Evolutionary conservation across 2,888 invertebrate genomes (phyloP).

Genomic region (Piscicola geometra): DNA sequence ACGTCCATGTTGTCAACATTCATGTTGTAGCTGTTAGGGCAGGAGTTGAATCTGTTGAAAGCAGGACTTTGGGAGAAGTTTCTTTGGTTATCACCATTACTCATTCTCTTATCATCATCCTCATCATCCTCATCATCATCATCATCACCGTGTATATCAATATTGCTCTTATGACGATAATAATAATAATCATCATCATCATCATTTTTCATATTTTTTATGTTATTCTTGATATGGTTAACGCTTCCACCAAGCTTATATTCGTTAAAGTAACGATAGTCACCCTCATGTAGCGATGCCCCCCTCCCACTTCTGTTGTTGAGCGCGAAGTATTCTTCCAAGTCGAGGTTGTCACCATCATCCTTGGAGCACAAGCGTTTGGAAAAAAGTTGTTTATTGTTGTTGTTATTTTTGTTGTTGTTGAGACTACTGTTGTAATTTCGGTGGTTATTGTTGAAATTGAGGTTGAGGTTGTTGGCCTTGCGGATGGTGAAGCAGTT

Average conservation of each 20-base stretch:
- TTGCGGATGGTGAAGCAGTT: constrained; percentile 27
- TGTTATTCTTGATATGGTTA: neutral
- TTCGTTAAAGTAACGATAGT: neutral
- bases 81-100: neutral
- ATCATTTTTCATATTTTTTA: neutral
- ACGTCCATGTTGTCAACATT: too few species aligned
- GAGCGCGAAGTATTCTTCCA: too few species aligned
- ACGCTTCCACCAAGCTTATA: neutral
- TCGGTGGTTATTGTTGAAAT: constrained; percentile 15
- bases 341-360: neutral
- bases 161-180: neutral
- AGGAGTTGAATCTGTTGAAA: too few species aligned
- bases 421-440: neutral
- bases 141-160: neutral
- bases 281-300: neutral
- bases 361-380: neutral
- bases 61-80: too few species aligned
- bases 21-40: too few species aligned
- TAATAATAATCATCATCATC: neutral
- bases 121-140: neutral
- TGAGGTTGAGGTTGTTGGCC: constrained; percentile 26
- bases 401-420: too few species aligned
- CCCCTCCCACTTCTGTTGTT: too few species aligned
- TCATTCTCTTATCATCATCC: neutral
- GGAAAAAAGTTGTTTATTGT: too few species aligned